These are phyloP conservation scores for Bradypodion ventrale DNA, from an alignment of 2,797 vertebrate species.

Conservation along the genomic window DNA sequence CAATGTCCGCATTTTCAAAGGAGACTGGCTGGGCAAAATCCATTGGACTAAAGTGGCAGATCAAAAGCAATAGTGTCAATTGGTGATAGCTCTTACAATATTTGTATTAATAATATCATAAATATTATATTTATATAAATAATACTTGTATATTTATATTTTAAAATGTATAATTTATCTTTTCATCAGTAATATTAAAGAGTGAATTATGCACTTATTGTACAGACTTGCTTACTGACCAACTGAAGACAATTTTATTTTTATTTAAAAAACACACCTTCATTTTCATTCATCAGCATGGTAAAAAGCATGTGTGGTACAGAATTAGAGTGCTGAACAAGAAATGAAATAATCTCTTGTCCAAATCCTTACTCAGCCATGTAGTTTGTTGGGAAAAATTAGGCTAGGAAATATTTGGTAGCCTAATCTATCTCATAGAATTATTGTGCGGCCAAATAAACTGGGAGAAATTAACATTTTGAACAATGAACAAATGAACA, in stretches of 20 bases:
- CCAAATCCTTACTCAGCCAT: too few relatives aligned
- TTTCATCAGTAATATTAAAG: background rate
- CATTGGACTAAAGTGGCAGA: constrained; percentile 83
- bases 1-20: constrained; percentile 96
- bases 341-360: background rate
- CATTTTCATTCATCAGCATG: background rate
- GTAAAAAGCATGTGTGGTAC: background rate
- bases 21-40: constrained; percentile 90
- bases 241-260: background rate
- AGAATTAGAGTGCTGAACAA: background rate
- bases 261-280: too few relatives aligned
- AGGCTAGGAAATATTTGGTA: too few relatives aligned
- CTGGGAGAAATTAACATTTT: too few relatives aligned
- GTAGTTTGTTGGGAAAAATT: too few relatives aligned
- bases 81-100: constrained; percentile 18
- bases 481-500: too few relatives aligned
- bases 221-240: background rate
- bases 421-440: background rate
- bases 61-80: constrained; percentile 35
- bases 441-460: background rate
- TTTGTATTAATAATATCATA: too few relatives aligned
- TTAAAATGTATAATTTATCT: background rate
- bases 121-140: too few relatives aligned
- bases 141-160: background rate
- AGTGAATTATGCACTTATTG: background rate